Evolutionary conservation across 2,888 invertebrate genomes (phyloP).

Genomic region (Xanthia togata): DNA sequence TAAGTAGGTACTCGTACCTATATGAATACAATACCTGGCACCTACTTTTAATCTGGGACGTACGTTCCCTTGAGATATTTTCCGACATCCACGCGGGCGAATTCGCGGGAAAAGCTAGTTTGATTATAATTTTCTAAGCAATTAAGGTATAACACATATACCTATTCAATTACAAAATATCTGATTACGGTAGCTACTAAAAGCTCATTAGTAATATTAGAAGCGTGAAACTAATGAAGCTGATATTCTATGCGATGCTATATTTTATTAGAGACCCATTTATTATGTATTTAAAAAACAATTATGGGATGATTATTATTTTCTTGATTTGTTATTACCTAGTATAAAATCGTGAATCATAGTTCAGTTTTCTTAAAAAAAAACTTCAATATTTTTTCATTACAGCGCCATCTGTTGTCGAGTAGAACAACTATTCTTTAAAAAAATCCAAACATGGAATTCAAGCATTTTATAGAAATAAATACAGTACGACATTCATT

Average conservation of each 20-base stretch:
- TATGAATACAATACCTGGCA: no score
- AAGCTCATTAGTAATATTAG: slow-evolving; percentile 47
- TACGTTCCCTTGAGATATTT: no score
- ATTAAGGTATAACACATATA: neutral
- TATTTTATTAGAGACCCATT: neutral
- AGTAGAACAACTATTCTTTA: slow-evolving; percentile 66
- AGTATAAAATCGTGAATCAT: neutral
- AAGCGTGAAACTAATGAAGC: slow-evolving; percentile 42
- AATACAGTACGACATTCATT: no score
- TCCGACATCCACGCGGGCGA: no score
- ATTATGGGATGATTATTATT: no score
- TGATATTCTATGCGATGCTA: neutral
- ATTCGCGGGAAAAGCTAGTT: no score
- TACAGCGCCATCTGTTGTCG: slow-evolving; percentile 75
- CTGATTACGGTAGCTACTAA: slow-evolving; percentile 22
- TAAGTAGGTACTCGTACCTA: no score
- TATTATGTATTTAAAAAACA: neutral
- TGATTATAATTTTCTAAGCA: neutral
- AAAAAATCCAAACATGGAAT: neutral
- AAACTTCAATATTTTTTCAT: neutral
- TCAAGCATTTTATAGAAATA: neutral
- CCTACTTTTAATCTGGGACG: no score
- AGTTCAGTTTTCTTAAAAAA: neutral
- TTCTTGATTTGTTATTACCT: neutral
- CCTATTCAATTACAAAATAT: neutral